Evolutionary conservation across 2,797 vertebrate species (phyloP).

Genomic region (Sebastes kiyomatsui): DNA sequence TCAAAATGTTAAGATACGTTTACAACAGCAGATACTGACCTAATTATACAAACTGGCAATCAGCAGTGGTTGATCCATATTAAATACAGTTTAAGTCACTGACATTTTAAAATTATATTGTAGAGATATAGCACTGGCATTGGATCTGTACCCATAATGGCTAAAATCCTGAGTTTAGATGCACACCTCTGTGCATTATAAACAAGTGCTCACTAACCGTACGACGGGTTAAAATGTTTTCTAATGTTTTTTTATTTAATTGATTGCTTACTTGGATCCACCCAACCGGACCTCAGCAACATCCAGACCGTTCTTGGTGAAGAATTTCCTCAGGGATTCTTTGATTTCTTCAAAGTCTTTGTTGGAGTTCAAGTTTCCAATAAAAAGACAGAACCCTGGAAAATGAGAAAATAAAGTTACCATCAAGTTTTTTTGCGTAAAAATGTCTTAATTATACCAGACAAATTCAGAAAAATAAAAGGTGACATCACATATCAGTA

Average conservation of each 20-base stretch:
- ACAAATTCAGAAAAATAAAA: slow-evolving; percentile 47
- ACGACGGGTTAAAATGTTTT: background rate
- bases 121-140: background rate
- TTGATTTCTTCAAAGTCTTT: slow-evolving; percentile 93
- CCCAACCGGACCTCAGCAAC: slow-evolving; percentile 89
- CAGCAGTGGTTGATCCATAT: too few relatives aligned
- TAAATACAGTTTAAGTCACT: background rate
- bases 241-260: too few relatives aligned
- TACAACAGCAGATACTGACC: background rate
- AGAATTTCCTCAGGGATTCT: slow-evolving; percentile 86
- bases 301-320: slow-evolving; percentile 89
- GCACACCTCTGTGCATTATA: background rate
- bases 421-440: accelerated
- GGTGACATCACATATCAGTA: slow-evolving; percentile 82
- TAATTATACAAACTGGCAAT: too few relatives aligned
- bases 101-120: background rate
- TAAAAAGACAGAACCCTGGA: slow-evolving; percentile 85
- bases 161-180: background rate
- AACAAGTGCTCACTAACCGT: background rate
- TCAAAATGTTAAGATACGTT: background rate
- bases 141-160: background rate
- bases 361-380: slow-evolving; percentile 87
- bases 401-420: background rate
- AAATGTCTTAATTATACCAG: accelerated
- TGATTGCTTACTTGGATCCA: slow-evolving; percentile 85